Conservation (phyloP, 2,888 invertebrate species). For the Phytoseiulus persimilis region DNA sequence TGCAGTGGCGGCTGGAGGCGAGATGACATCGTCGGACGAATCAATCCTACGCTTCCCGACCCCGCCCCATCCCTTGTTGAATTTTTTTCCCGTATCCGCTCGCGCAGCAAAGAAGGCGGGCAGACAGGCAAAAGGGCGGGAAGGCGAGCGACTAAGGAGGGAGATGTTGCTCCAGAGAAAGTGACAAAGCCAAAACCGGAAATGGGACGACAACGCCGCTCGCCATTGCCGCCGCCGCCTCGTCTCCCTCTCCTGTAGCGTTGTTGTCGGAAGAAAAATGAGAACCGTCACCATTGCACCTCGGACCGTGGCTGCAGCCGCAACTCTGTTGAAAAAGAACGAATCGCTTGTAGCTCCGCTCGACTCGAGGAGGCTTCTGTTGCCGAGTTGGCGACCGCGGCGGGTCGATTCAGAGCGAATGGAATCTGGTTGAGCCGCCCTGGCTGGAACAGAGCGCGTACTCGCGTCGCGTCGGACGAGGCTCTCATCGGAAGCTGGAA, state of each 20-base stretch:
- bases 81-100: background rate
- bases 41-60: background rate
- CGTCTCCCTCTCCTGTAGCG: background rate
- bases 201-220: background rate
- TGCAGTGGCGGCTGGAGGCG: no score
- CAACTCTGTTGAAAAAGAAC: background rate
- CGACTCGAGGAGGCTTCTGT: background rate
- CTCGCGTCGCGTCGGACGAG: no score
- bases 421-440: background rate
- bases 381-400: background rate
- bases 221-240: background rate
- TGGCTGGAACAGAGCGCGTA: no score
- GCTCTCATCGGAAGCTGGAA: no score
- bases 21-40: no score
- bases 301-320: background rate
- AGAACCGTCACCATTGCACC: background rate
- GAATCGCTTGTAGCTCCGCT: background rate
- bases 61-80: background rate
- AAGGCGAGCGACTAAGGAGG: background rate
- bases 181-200: background rate
- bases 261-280: background rate
- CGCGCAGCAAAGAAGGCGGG: background rate
- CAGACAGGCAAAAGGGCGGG: background rate
- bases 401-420: background rate
- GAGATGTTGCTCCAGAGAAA: background rate